A percentile compares a stretch with the other conserved stretches of the same genome.
Evolutionary conservation across 2,888 invertebrate genomes (phyloP).

Genomic region (Zele albiditarsus): DNA sequence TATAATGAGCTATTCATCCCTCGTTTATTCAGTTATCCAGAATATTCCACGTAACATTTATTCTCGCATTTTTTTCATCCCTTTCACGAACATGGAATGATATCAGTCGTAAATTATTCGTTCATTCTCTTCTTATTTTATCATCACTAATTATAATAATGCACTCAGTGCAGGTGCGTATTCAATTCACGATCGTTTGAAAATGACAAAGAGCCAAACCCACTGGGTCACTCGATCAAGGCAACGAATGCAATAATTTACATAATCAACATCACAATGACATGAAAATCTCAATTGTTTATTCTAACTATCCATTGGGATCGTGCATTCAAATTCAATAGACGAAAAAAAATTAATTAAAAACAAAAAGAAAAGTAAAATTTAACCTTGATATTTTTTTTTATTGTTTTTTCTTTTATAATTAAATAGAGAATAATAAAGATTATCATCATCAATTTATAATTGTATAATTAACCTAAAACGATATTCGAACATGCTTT

Average conservation of each 20-base stretch:
- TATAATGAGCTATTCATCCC: no score
- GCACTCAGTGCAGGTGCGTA: neutral
- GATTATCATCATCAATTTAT: neutral
- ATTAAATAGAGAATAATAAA: neutral
- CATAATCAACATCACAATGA: conserved; percentile 30
- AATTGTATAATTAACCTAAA: neutral
- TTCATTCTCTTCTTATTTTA: neutral
- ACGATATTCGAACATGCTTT: neutral
- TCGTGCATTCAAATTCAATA: neutral
- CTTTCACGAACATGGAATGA: no score
- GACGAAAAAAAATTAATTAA: neutral
- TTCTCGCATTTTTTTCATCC: no score
- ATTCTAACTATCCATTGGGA: neutral
- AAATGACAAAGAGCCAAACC: neutral
- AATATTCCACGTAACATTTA: no score
- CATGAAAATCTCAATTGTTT: neutral
- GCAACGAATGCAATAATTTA: conserved; percentile 13
- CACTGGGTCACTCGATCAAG: conserved; percentile 38
- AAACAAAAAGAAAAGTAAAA: neutral
- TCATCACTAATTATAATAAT: neutral
- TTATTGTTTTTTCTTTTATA: neutral
- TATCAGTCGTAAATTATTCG: no score
- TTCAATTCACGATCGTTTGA: neutral
- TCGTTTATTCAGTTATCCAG: no score
- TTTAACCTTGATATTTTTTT: neutral